Conservation (phyloP, 2,113 vertebrate genomes). For the Sorex fumeus region DNA sequence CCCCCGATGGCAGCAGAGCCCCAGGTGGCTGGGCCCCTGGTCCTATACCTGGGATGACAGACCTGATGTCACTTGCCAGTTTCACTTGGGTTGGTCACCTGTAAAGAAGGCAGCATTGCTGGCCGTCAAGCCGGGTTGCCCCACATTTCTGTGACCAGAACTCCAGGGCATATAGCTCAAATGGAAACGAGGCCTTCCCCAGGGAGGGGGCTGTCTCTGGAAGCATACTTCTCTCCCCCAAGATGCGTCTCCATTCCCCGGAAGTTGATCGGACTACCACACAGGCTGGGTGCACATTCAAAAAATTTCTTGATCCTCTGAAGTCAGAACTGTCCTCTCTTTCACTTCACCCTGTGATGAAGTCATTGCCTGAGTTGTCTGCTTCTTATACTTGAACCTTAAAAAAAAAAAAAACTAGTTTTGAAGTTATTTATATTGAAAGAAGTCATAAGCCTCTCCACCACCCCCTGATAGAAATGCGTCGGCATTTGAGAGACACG, state of each 20-base stretch:
- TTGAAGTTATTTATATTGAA: conserved; percentile 85
- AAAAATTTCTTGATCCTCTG: conserved; percentile 45
- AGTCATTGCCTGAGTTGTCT: conserved; percentile 80
- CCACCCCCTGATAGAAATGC: neutral
- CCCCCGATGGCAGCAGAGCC: too few relatives aligned
- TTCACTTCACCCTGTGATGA: conserved; percentile 75
- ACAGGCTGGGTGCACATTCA: neutral
- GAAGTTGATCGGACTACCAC: neutral
- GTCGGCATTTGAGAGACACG: neutral
- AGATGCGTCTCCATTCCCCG: neutral
- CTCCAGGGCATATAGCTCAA: conserved; percentile 50
- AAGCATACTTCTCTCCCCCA: neutral
- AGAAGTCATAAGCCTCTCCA: conserved; percentile 67
- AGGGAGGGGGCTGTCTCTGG: neutral
- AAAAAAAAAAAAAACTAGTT: conserved; percentile 80
- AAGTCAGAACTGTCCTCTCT: conserved; percentile 71
- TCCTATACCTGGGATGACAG: too few relatives aligned
- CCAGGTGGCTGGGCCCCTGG: too few relatives aligned
- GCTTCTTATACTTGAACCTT: conserved; percentile 86
- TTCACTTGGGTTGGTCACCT: too few relatives aligned
- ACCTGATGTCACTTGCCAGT: too few relatives aligned
- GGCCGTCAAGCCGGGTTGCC: too few relatives aligned
- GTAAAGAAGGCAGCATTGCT: too few relatives aligned
- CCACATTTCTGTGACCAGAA: conserved; percentile 28
- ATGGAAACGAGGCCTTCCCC: conserved; percentile 54